These are phyloP conservation scores for Amorpha juglandis DNA, from an alignment of 2,888 invertebrate species.

Conservation along the genomic window DNA sequence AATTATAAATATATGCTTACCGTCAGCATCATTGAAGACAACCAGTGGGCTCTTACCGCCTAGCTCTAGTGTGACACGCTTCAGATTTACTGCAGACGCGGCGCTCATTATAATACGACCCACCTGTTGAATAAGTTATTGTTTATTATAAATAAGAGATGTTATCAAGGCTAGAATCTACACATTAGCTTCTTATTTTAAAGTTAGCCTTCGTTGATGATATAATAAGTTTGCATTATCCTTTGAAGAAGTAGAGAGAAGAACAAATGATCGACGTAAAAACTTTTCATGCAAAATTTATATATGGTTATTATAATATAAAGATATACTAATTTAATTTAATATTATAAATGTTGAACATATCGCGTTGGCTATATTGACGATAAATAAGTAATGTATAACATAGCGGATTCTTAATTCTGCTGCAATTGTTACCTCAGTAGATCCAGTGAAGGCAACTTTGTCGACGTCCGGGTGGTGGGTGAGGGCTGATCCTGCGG, in stretches of 20 bases:
- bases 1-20: constrained; percentile 70
- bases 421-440: constrained; percentile 54
- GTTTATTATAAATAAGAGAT: not conserved
- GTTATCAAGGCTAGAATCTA: not conserved
- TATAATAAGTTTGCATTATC: not conserved
- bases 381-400: too few species aligned
- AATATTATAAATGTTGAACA: too few species aligned
- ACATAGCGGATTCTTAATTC: too few species aligned
- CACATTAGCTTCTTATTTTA: not conserved
- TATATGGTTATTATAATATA: too few species aligned
- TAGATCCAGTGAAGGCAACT: constrained; percentile 89
- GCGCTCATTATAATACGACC: constrained; percentile 84
- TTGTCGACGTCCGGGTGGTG: constrained; percentile 91
- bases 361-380: too few species aligned
- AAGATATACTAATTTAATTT: too few species aligned
- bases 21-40: constrained; percentile 90
- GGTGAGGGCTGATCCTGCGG: constrained; percentile 90
- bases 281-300: too few species aligned
- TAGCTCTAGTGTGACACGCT: constrained; percentile 91
- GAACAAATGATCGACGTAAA: not conserved
- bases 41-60: constrained; percentile 96
- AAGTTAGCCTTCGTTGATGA: not conserved
- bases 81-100: constrained; percentile 90
- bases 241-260: not conserved
- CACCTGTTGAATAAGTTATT: constrained; percentile 46